phyloP scores from a whole-genome alignment of 2,888 invertebrate genomes.

The Microctonus hyperodae region DNA sequence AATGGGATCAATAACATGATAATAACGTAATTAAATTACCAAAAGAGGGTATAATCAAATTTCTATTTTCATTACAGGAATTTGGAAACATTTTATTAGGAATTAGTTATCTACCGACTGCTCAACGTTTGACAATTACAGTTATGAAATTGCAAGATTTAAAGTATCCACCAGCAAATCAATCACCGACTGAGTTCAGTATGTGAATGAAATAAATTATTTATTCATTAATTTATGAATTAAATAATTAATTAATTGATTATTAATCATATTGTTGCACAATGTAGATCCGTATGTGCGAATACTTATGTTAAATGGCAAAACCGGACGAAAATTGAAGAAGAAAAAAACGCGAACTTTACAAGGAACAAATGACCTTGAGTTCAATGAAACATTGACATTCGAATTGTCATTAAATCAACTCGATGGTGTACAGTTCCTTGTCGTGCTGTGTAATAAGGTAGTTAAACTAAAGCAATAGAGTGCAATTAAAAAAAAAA shows the following conservation, averaged over 20 bases:
- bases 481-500: background rate
- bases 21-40: background rate
- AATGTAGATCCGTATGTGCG: constrained; percentile 62
- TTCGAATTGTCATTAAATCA: constrained; percentile 61
- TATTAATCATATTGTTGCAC: background rate
- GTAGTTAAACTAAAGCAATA: constrained; percentile 37
- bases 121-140: constrained; percentile 64
- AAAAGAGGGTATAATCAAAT: constrained; percentile 9
- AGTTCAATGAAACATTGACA: constrained; percentile 63
- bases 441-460: constrained; percentile 59
- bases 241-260: background rate
- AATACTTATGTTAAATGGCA: constrained; percentile 61
- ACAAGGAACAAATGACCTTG: constrained; percentile 52
- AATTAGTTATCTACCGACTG: constrained; percentile 64
- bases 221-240: background rate
- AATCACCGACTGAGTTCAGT: constrained; percentile 59
- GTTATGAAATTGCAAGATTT: constrained; percentile 63
- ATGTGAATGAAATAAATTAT: constrained; percentile 42
- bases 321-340: constrained; percentile 60
- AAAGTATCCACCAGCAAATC: constrained; percentile 51
- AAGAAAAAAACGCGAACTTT: constrained; percentile 60
- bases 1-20: constrained; percentile 22
- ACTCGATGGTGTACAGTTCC: constrained; percentile 60
- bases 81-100: constrained; percentile 63
- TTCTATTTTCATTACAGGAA: constrained; percentile 54